These are phyloP conservation scores for Podarcis muralis DNA, from an alignment of 2,113 vertebrate genomes.

Conservation along the genomic window DNA sequence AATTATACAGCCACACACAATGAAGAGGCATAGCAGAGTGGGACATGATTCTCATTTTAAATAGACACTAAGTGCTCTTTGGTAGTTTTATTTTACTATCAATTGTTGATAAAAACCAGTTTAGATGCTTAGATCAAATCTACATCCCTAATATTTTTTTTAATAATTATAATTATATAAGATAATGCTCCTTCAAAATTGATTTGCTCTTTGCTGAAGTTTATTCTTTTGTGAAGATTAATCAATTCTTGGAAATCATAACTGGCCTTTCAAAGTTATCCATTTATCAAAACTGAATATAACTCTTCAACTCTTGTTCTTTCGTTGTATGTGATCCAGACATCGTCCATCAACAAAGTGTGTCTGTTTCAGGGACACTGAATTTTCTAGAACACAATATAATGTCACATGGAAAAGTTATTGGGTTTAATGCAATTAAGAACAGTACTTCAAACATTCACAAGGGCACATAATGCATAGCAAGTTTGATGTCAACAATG, in stretches of 20 bases:
- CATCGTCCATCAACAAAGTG: not conserved
- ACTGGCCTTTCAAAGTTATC: not conserved
- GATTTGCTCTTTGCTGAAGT: not conserved
- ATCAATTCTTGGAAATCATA: not conserved
- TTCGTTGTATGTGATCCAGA: no score
- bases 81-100: not conserved
- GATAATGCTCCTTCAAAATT: slow-evolving; percentile 1
- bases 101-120: not conserved
- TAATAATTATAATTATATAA: not conserved
- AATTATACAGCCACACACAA: not conserved
- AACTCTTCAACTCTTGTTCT: not conserved
- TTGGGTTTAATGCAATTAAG: no score
- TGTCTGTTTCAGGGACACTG: not conserved
- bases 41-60: not conserved
- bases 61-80: not conserved
- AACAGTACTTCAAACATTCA: no score
- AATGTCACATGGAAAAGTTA: not conserved
- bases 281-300: not conserved
- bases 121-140: not conserved
- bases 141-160: not conserved
- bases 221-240: not conserved
- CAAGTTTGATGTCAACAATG: no score
- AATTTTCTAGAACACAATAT: not conserved
- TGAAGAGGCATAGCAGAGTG: not conserved
- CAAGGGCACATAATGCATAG: no score